Base-by-base conservation (phyloP, 2,888 invertebrate species). In the Cephonodes hylas region DNA sequence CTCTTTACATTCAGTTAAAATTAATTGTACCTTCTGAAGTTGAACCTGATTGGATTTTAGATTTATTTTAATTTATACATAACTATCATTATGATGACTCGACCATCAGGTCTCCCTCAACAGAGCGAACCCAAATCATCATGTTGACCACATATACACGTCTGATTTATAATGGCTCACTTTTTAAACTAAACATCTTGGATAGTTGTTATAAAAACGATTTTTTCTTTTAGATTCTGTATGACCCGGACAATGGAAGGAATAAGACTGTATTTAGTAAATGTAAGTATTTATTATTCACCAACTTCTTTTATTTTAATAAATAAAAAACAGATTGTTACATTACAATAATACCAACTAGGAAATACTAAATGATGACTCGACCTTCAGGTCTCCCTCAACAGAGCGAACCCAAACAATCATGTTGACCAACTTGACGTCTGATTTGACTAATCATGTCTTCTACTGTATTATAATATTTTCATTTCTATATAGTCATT, bases 51-150 rank as follows among this genome's bases (percentile, higher is more conserved):
- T 27, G 5, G 8, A 31, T 31, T 10, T n/a, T 8, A 15, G 31
- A 31, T 20, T 15, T 25, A 18, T 27, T 0, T 13, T 44, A 46
- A 27, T 13, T 23, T 10, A 53, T 15, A 18, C 34, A 38, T 27
- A 1, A 56, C 34, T 13, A 46, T 27, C 42, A 27, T 74, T 68
- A 86, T 89, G 89, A 89, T 88, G 86, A 88, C 69, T 62, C 84
- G 88, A 88, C 70, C 87, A 80, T 89, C 89, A 89, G 89, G 89
- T 89, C 89, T 89, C 89, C 89, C 89, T 89, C 89, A 78, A 70
- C 89, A 89, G 89, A 89, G 89, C n/a, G 89, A 89, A 89, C 89
- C 89, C 86, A 86, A 65, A 63, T 8, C 59, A 73, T 67, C 73
- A 71, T 73, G 73, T 73, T 73, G 73, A 73, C 71, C 67, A 73